Percentiles rank a stretch among this genome's conserved stretches.
Conservation (phyloP, 1,140 invertebrate genomes). For the Pseudobourletiella spinata region DNA sequence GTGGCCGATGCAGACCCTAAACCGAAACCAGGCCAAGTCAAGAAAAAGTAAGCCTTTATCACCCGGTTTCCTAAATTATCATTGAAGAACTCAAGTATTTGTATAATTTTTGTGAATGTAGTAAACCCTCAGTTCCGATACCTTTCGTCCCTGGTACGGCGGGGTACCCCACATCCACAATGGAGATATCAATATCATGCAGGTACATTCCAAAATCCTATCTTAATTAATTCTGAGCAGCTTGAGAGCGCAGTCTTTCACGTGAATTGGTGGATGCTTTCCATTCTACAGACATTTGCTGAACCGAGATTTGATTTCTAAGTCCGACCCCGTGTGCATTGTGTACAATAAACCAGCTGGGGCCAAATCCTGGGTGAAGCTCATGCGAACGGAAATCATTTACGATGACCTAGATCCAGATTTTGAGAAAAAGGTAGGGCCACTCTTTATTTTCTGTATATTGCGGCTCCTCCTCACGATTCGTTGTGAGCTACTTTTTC, state of each 20-base stretch:
- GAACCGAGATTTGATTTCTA: conserved; percentile 53
- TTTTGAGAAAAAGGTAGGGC: conserved; percentile 47
- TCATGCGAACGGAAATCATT: conserved; percentile 52
- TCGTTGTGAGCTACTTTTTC: conserved; percentile 43
- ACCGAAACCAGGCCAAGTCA: too few relatives aligned
- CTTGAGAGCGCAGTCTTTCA: not conserved
- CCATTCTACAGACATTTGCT: conserved; percentile 43
- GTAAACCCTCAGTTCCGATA: too few relatives aligned
- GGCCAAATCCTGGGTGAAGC: conserved; percentile 46
- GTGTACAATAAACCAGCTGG: conserved; percentile 47
- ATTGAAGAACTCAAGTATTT: too few relatives aligned
- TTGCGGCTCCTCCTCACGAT: conserved; percentile 32
- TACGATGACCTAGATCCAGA: conserved; percentile 51
- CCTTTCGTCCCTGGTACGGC: conserved; percentile 38
- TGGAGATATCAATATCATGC: conserved; percentile 39
- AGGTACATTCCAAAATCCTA: conserved; percentile 32
- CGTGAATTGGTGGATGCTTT: not conserved
- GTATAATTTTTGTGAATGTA: too few relatives aligned
- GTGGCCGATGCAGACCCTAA: too few relatives aligned
- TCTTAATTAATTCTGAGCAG: not conserved
- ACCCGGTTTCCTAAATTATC: too few relatives aligned
- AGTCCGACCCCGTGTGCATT: conserved; percentile 53
- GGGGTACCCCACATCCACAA: conserved; percentile 37
- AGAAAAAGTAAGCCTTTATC: too few relatives aligned
- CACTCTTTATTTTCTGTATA: too few relatives aligned